Base-by-base conservation (phyloP, 1,140 invertebrate species). In the Venturia canescens region DNA sequence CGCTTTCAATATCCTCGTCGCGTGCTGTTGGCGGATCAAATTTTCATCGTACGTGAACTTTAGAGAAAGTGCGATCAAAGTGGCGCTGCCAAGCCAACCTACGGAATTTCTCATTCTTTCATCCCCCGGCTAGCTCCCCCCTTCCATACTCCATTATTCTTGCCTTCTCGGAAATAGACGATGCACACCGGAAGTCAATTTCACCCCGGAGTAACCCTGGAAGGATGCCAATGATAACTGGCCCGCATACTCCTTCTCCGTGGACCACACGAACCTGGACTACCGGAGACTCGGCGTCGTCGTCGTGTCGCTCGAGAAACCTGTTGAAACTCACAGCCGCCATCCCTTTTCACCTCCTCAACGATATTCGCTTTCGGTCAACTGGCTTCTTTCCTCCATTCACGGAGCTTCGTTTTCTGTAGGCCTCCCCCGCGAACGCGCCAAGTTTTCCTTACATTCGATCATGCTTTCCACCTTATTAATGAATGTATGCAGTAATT, bases 181-280 rank as follows among this genome's bases (percentile, higher is more conserved):
- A 63, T 77, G 31, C 34, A 66, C 57, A 26, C 57, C 57, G 57
- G 60, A 77, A 77, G 75, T 77, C 75, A 60, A 77, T 77, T 77
- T 77, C 31, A 21, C 29, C 18, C 57, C 26, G 16, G 11, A 76
- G 53, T 76, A 27, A 34, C 66, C 31, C 75, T 77, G 75, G 75
- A 77, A 60, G 75, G 60, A 66, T 77, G 75, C 75, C 75, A 77
- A 77, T 27, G 72, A 76, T 60, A 60, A 38, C 21, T 27, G 21
- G 48, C 71, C 44, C 44, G 71, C 71, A 69, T 69, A 31, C 44
- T 9, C 71, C 23, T 53, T 2, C 71, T 74, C 16, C 9, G n/a
- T 26, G 15, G n/a, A 38, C 48, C 48, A 57, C 44, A 74, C 26
- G 44, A n/a, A 13, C 18, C 66, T 69, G 4, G 27, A 76, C 26